Evolutionary conservation across 2,113 vertebrate species (phyloP), one percentile per base, ranked within the genome.

Genomic region (Amphilophus citrinellus): DNA sequence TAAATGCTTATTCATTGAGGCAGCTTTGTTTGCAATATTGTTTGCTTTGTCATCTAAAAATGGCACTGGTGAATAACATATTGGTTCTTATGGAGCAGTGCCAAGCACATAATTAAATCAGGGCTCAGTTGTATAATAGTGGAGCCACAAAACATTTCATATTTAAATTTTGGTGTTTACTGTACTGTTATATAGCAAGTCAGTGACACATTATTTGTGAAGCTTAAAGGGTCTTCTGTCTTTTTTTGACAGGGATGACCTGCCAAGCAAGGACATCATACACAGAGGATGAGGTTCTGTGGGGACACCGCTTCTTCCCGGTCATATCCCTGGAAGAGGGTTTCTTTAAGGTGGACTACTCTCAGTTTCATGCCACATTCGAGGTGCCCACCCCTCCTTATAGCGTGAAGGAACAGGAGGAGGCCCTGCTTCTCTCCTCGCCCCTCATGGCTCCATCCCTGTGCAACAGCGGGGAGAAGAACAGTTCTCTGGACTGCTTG

Each of bases 271-370:
- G 98, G 95, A 99, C 98, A 0, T 99, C 98, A 8, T 99, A 99
- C 73, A 99, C 98, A 0, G 98, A 99, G 93, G 98, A 99, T 14
- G 98, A 99, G 94, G 98, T 99, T 90, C 96, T 99, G 17, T 99
- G 98, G 98, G 98, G 98, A 84, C 98, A 99, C 15, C 98, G 98
- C 6, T 99, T 99, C 96, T 99, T 97, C 76, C 98, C 98, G 0
- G 98, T 99, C 1, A 99, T 99, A 92, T 99, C 98, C 89, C 94
- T 99, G 94, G 98, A 99, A 84, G 98, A 99, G 62, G 98, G 98
- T 6, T 99, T 99, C 95, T 99, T 99, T 83, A 99, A 99, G 93
- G 98, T 99, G 79, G 98, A 99, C 95, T 99, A 99, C 84, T 99
- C 98, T n/a, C 98, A 99, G 95, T 99, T 99, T 93, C 98, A 99